phyloP scores from a whole-genome alignment of 2,113 vertebrate genomes.

The Seriola quinqueradiata region DNA sequence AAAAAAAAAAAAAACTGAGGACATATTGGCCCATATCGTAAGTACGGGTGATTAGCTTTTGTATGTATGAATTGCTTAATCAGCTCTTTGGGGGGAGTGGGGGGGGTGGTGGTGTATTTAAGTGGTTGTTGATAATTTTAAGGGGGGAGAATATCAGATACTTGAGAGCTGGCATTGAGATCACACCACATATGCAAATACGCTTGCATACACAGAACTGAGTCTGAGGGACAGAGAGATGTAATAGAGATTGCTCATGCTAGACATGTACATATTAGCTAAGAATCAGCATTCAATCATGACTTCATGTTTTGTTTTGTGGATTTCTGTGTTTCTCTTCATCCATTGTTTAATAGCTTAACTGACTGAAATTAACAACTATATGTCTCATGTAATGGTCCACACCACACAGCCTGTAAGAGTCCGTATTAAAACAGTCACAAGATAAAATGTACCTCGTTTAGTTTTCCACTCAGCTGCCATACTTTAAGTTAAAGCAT shows the following conservation, averaged over 20 bases:
- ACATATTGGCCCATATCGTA: constrained; percentile 76
- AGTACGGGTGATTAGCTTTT: constrained; percentile 67
- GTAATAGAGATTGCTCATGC: constrained; percentile 50
- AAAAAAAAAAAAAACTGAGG: constrained; percentile 61
- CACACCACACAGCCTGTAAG: neutral
- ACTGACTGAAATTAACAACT: constrained; percentile 39
- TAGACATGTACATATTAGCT: constrained; percentile 60
- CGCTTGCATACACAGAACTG: constrained; percentile 50
- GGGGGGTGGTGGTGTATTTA: constrained; percentile 46
- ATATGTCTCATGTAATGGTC: constrained; percentile 25
- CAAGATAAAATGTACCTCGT: neutral
- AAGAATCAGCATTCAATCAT: constrained; percentile 71
- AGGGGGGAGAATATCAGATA: constrained; percentile 24
- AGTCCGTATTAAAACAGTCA: constrained; percentile 12
- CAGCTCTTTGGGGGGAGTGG: constrained; percentile 50
- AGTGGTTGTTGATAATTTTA: constrained; percentile 67
- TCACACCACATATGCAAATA: constrained; percentile 58
- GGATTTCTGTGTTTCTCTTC: constrained; percentile 37
- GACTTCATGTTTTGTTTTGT: constrained; percentile 46
- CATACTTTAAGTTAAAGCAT: neutral
- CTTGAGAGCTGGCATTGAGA: constrained; percentile 52
- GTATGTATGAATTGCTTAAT: constrained; percentile 69
- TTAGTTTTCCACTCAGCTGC: neutral
- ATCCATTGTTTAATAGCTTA: constrained; percentile 31
- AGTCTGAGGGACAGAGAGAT: constrained; percentile 25